These are phyloP conservation scores for Hirudinaria manillensis DNA, from an alignment of 2,888 invertebrate genomes.

Conservation along the genomic window DNA sequence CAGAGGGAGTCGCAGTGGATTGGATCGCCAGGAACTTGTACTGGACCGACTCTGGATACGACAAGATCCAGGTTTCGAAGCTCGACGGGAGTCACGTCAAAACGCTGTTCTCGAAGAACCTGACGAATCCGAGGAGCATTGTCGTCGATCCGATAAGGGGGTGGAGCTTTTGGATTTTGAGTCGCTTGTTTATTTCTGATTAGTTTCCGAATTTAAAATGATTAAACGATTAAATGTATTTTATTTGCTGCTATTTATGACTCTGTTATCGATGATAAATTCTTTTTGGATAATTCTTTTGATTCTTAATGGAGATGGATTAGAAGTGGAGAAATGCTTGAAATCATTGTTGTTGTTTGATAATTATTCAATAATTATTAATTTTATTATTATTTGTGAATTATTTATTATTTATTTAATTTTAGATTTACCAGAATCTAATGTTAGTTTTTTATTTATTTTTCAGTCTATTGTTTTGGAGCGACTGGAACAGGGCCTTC, in stretches of 20 bases:
- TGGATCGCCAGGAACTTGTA: constrained; percentile 86
- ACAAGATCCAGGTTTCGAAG: constrained; percentile 82
- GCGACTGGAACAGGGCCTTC: constrained; percentile 83
- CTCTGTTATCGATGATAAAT: no score
- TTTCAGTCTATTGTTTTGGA: constrained; percentile 86
- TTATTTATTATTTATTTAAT: no score
- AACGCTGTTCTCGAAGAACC: constrained; percentile 68
- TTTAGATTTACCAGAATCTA: not conserved
- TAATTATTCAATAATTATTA: no score
- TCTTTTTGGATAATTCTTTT: no score
- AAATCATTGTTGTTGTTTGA: no score
- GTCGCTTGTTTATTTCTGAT: not conserved
- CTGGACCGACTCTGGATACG: constrained; percentile 87
- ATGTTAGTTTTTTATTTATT: constrained; percentile 9
- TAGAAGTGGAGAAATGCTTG: no score
- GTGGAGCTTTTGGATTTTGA: constrained; percentile 58
- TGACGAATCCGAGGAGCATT: constrained; percentile 88
- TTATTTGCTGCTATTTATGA: not conserved
- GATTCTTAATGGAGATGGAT: no score
- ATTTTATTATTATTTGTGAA: no score
- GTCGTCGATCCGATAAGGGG: constrained; percentile 83
- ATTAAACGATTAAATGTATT: not conserved
- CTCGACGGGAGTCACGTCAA: constrained; percentile 65
- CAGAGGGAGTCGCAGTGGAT: constrained; percentile 89
- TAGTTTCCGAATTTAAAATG: no score